phyloP scores from a whole-genome alignment of 2,113 vertebrate genomes.

The Leptobrachium ailaonicum region DNA sequence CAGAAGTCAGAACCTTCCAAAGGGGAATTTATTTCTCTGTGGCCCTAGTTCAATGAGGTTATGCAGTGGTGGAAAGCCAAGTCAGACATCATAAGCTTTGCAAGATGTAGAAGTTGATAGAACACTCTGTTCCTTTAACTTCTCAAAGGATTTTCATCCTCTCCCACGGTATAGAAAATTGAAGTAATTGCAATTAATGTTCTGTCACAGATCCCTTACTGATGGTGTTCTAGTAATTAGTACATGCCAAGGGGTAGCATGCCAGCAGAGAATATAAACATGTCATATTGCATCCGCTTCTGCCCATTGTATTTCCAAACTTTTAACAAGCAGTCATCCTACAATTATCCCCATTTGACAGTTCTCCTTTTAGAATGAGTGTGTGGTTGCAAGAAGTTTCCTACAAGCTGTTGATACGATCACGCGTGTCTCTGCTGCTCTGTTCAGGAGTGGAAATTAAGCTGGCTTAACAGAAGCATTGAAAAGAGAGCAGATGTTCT shows the following conservation, averaged over 20 bases:
- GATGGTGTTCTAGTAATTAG: background rate
- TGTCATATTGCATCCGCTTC: background rate
- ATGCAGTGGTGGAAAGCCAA: too few relatives aligned
- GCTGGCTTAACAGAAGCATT: conserved; percentile 21
- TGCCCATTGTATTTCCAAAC: background rate
- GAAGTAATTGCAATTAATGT: too few relatives aligned
- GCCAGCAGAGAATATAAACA: too few relatives aligned
- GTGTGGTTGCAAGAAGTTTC: background rate
- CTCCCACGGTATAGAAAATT: too few relatives aligned
- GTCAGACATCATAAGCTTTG: too few relatives aligned
- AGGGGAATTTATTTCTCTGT: too few relatives aligned
- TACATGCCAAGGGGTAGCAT: background rate
- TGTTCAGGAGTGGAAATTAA: conserved; percentile 16
- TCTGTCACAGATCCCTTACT: too few relatives aligned
- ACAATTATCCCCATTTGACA: background rate
- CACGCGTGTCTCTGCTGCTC: background rate
- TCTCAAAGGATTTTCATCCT: too few relatives aligned
- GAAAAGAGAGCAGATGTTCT: conserved; percentile 41
- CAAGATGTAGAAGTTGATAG: too few relatives aligned
- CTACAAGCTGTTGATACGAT: conserved; percentile 1
- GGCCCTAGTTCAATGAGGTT: too few relatives aligned
- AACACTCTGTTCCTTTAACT: too few relatives aligned
- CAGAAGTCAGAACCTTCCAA: too few relatives aligned
- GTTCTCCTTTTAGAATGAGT: background rate
- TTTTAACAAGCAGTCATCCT: background rate